These are phyloP conservation scores for Sussaba pulchella DNA, from an alignment of 2,888 invertebrate genomes.

Conservation along the genomic window DNA sequence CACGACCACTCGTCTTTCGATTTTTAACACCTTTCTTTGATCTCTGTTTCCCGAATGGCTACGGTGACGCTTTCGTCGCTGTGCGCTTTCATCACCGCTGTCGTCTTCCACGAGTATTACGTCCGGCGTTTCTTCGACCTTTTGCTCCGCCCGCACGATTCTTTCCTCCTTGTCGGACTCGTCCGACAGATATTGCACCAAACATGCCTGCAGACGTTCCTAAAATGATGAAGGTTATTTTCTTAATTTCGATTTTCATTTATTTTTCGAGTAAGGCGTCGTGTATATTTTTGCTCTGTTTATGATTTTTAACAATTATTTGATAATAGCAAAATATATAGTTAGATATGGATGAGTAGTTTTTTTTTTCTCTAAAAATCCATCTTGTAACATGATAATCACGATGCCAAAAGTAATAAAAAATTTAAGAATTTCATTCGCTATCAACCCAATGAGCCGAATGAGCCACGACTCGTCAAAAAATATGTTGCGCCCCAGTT, in stretches of 20 bases:
- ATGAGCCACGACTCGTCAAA: too few relatives aligned
- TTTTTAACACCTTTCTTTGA: slow-evolving; percentile 77
- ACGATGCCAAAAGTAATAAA: too few relatives aligned
- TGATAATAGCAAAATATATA: too few relatives aligned
- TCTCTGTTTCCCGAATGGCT: slow-evolving; percentile 81
- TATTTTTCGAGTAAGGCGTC: too few relatives aligned
- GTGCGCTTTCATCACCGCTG: slow-evolving; percentile 86
- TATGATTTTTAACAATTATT: too few relatives aligned
- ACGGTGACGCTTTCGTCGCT: slow-evolving; percentile 83
- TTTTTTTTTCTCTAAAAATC: too few relatives aligned
- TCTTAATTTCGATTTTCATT: neutral
- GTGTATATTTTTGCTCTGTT: too few relatives aligned
- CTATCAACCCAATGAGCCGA: too few relatives aligned
- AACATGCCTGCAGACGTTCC: slow-evolving; percentile 90
- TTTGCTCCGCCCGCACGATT: slow-evolving; percentile 82
- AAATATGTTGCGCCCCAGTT: too few relatives aligned
- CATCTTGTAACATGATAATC: too few relatives aligned
- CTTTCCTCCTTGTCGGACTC: slow-evolving; percentile 87
- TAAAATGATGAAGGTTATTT: slow-evolving; percentile 68
- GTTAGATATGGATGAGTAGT: too few relatives aligned
- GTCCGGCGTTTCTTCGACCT: slow-evolving; percentile 85
- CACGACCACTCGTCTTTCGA: slow-evolving; percentile 81
- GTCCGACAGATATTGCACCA: slow-evolving; percentile 91
- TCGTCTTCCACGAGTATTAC: slow-evolving; percentile 89
- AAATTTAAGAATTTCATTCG: too few relatives aligned